Base-by-base conservation (phyloP, 2,113 vertebrate species). In the Oreochromis tanganicae region DNA sequence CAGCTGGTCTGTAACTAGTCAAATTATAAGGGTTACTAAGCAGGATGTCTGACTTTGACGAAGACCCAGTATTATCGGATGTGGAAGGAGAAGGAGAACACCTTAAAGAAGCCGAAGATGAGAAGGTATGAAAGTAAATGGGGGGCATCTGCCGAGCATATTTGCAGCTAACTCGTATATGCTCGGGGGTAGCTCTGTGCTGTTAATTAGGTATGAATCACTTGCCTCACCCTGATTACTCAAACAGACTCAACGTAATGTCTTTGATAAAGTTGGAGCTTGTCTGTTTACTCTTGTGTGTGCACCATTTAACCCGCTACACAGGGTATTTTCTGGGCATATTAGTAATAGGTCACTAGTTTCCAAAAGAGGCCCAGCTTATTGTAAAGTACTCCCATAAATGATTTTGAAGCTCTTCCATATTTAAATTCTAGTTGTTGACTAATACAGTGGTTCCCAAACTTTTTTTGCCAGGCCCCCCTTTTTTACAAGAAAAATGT, bases 31-130 rank as follows among this genome's bases (percentile, higher is more conserved):
- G 3, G 0, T 12, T n/a, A 34, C 5, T 24, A 7, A 48, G 2
- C n/a, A 81, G 9, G 2, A 94, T 93, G 91, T 93, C 89, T 29
- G 90, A 93, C 1, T 16, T 48, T 34, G 91, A 93, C 2, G 93
- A 92, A 32, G 89, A 94, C 14, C 17, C 4, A 29, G 46, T 27
- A 0, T n/a, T 91, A 4, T 90, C 88, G 3, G 95, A 95, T n/a
- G 86, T 61, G 5, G 93, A 93, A 3, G 91, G 32, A n/a, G 85
- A 88, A 1, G 90, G 16, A 1, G 90, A 27, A 1, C 9, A 36
- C 2, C 9, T 71, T 11, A 80, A 84, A 24, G 80, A 52, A 48
- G 24, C 10, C 2, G 48, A 1, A 59, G 89, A 84, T n/a, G 36
- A 87, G 9, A 75, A 88, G 92, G 93, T 93, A 88, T 16, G 17